Evolutionary conservation across 2,888 invertebrate species (phyloP).

Genomic region (Patella caerulea): DNA sequence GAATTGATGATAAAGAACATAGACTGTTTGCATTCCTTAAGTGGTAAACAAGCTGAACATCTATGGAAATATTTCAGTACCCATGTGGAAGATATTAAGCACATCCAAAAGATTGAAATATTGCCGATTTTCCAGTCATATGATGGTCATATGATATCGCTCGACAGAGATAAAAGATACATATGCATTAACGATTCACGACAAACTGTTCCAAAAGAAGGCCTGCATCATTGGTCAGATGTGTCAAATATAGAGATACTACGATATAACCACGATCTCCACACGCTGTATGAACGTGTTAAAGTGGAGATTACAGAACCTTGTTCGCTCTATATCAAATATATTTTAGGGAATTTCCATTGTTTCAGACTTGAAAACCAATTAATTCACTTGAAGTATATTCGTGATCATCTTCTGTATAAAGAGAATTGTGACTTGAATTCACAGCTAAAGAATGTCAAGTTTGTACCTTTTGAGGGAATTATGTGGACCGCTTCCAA

Average conservation of each 20-base stretch:
- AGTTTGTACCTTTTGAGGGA: slow-evolving; percentile 42
- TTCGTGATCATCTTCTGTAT: slow-evolving; percentile 12
- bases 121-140: background rate
- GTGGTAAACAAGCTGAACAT: no score
- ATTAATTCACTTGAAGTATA: slow-evolving; percentile 24
- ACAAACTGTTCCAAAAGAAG: slow-evolving; percentile 15
- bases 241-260: slow-evolving; percentile 16
- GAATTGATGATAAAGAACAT: background rate
- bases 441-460: slow-evolving; percentile 31
- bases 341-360: slow-evolving; percentile 30
- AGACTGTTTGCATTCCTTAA: no score
- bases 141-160: background rate
- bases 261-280: slow-evolving; percentile 19
- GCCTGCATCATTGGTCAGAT: slow-evolving; percentile 22
- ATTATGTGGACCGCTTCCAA: slow-evolving; percentile 35
- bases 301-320: slow-evolving; percentile 21
- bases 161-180: background rate
- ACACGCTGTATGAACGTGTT: slow-evolving; percentile 34
- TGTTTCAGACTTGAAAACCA: slow-evolving; percentile 15
- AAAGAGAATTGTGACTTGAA: slow-evolving; percentile 31
- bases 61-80: background rate
- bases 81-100: background rate
- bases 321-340: slow-evolving; percentile 28
- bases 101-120: background rate
- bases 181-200: background rate